Base-by-base conservation (phyloP, 2,797 vertebrate genomes). In the Gymnodraco acuticeps region DNA sequence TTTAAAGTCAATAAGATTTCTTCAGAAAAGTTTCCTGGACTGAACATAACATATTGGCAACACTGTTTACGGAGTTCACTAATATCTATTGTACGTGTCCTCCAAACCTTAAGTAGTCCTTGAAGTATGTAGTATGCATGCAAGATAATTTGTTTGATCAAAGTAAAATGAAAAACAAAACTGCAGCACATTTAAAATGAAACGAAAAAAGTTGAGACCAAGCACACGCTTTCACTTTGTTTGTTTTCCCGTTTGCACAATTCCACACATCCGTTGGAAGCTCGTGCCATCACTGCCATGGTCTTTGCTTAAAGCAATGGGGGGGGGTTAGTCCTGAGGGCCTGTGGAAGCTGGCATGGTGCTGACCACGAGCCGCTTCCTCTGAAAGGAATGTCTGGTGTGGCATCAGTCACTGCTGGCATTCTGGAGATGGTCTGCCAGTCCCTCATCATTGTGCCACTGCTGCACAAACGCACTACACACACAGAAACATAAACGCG, bases 321-420 rank as follows among this genome's bases (percentile, higher is more conserved):
- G 16, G 42, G 42, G 51, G 0, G 19, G 61, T 17, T 67, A 60
- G 76, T 91, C 88, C 89, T 86, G 66, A 62, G 89, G 87, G 90
- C 70, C 82, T 43, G 66, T 63, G 80, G 48, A 86, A 93, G 90
- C 83, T 90, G 90, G 91, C 92, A 91, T 83, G 74, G 61, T 6
- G 84, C 79, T 91, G 90, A 91, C 91, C 91, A 77, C 55, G 58
- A 55, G 50, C 80, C 64, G 78, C 76, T 84, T 82, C 72, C 84
- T 87, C 78, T 93, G 87, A 92, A 89, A 88, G 91, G 93, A 93
- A 94, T 93, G 90, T 89, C 87, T 92, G 90, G 87, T 91, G 90
- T 89, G 90, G 92, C 92, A 92, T 93, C 94, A 93, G 92, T 94
- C 94, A 93, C 93, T 93, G 82, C 87, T 92, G 94, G 94, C 93